Percentiles rank a stretch among this genome's conserved stretches.
phyloP scores from a whole-genome alignment of 2,113 vertebrate genomes.

The Cyrtonyx montezumae region DNA sequence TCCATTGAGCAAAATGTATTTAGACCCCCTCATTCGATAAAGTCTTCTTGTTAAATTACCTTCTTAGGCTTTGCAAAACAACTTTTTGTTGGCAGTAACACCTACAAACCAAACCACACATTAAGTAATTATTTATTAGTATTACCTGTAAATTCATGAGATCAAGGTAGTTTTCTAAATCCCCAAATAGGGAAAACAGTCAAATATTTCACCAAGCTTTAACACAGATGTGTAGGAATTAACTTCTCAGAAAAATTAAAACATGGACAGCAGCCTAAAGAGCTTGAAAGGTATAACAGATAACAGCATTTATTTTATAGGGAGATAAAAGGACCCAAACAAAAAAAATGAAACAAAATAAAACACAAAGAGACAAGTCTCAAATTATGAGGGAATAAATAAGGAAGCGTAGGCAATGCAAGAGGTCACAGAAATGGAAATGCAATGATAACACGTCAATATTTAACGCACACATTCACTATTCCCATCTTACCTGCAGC shows the following conservation, averaged over 20 bases:
- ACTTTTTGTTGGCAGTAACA: slow-evolving; percentile 62
- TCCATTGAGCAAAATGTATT: slow-evolving; percentile 28
- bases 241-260: slow-evolving; percentile 35
- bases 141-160: slow-evolving; percentile 58
- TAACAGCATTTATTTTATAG: not conserved
- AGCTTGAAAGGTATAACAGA: slow-evolving; percentile 7
- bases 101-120: slow-evolving; percentile 68
- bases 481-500: slow-evolving; percentile 72
- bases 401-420: not conserved
- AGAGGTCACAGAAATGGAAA: not conserved
- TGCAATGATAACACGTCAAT: not conserved
- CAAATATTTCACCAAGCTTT: slow-evolving; percentile 45
- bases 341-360: not conserved
- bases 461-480: accelerated
- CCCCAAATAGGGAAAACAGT: slow-evolving; percentile 33
- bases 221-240: slow-evolving; percentile 29
- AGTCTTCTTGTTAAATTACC: slow-evolving; percentile 47
- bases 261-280: slow-evolving; percentile 3
- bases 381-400: not conserved
- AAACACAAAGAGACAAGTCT: not conserved
- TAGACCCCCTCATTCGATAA: slow-evolving; percentile 12
- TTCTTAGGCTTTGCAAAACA: slow-evolving; percentile 67
- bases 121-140: slow-evolving; percentile 53
- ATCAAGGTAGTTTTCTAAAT: slow-evolving; percentile 55
- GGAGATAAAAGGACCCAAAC: not conserved